Evolutionary conservation across 1,140 invertebrate species (phyloP).

Genomic region (Pogonomyrmex californicus): DNA sequence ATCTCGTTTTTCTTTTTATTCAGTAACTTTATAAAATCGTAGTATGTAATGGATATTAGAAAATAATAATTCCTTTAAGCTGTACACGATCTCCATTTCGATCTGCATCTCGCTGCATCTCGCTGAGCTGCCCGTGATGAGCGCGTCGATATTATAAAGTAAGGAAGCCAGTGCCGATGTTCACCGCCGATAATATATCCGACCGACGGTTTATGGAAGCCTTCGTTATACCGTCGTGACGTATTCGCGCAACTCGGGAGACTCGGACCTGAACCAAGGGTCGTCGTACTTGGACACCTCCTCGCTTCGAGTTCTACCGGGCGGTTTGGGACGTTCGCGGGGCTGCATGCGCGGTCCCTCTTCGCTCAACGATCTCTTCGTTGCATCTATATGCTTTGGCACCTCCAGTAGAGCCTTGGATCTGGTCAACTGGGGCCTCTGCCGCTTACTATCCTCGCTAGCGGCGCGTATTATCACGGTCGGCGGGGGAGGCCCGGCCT

Average conservation of each 20-base stretch:
- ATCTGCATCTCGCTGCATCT: constrained; percentile 3
- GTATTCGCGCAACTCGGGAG: constrained; percentile 83
- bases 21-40: constrained; percentile 52
- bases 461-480: constrained; percentile 78
- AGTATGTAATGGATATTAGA: constrained; percentile 38
- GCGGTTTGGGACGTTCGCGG: constrained; percentile 74
- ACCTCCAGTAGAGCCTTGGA: constrained; percentile 84
- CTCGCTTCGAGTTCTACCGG: constrained; percentile 83
- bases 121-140: constrained; percentile 10
- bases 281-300: constrained; percentile 80
- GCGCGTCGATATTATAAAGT: constrained; percentile 16
- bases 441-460: constrained; percentile 79
- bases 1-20: neutral
- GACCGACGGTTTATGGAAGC: constrained; percentile 33
- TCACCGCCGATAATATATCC: constrained; percentile 4
- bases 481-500: neutral
- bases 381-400: constrained; percentile 75
- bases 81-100: constrained; percentile 27
- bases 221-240: constrained; percentile 83
- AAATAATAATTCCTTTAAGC: constrained; percentile 57
- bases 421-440: constrained; percentile 80
- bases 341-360: constrained; percentile 79
- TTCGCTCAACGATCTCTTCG: constrained; percentile 84
- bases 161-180: constrained; percentile 13
- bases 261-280: constrained; percentile 77